phyloP scores from a whole-genome alignment of 2,797 vertebrate genomes.

The Acipenser ruthenus region DNA sequence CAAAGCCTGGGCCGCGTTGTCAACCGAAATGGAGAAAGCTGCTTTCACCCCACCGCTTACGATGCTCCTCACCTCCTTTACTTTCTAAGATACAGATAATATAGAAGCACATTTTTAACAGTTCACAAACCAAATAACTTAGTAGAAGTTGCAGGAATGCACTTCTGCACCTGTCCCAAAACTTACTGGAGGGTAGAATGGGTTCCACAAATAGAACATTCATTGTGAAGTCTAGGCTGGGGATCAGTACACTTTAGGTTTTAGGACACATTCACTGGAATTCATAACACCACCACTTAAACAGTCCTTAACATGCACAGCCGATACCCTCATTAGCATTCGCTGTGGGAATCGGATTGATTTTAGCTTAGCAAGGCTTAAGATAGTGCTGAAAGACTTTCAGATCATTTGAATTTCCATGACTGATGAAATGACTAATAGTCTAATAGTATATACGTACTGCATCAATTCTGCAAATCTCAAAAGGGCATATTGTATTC shows the following conservation, averaged over 20 bases:
- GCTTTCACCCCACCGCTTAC: conserved; percentile 41
- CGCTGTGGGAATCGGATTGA: conserved; percentile 28
- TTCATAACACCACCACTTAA: no score
- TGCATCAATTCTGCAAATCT: no score
- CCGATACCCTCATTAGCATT: conserved; percentile 28
- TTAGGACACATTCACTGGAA: not conserved
- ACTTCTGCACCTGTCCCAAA: not conserved
- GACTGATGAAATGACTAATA: conserved; percentile 31
- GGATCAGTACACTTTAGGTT: not conserved
- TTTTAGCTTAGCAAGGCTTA: conserved; percentile 22
- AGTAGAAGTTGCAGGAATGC: not conserved
- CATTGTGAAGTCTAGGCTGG: not conserved
- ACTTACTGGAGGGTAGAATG: not conserved
- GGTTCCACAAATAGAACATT: not conserved
- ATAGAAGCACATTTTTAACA: not conserved
- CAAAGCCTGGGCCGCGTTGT: conserved; percentile 43
- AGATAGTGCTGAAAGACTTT: conserved; percentile 27
- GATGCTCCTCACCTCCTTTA: conserved; percentile 49
- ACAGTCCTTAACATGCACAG: not conserved
- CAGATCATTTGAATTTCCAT: conserved; percentile 25
- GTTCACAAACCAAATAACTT: not conserved
- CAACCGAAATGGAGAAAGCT: conserved; percentile 50
- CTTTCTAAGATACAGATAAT: conserved; percentile 33
- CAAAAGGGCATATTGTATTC: no score
- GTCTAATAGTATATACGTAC: conserved; percentile 17